A percentile compares a stretch with the other conserved stretches of the same genome.
These are phyloP conservation scores for Maccullochella peelii DNA, from an alignment of 2,113 vertebrate genomes.

Conservation along the genomic window DNA sequence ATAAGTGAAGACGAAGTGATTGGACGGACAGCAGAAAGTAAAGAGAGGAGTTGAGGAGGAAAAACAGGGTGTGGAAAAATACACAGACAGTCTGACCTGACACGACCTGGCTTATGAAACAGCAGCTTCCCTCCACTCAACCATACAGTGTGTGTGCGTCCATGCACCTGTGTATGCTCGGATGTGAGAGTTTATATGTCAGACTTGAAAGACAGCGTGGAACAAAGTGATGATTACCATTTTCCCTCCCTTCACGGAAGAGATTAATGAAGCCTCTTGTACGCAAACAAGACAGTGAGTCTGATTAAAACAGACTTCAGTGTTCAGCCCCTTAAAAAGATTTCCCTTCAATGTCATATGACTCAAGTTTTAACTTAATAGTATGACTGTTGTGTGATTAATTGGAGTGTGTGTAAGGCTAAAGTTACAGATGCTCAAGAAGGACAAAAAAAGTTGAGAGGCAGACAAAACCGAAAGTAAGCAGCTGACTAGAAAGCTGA, in stretches of 20 bases:
- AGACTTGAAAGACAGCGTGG: slow-evolving; percentile 44
- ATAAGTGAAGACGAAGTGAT: slow-evolving; percentile 20
- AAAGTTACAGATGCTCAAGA: slow-evolving; percentile 3
- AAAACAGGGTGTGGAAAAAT: slow-evolving; percentile 47
- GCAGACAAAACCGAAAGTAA: slow-evolving; percentile 2
- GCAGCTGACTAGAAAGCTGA: slow-evolving; percentile 21
- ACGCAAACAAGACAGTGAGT: slow-evolving; percentile 40
- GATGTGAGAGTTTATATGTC: slow-evolving; percentile 24
- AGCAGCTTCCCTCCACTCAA: slow-evolving; percentile 47
- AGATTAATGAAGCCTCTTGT: slow-evolving; percentile 60
- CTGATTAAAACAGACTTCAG: slow-evolving; percentile 47
- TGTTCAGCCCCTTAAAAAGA: slow-evolving; percentile 31
- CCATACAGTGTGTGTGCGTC: slow-evolving; percentile 16
- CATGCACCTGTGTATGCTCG: slow-evolving; percentile 30
- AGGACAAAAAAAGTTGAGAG: neutral
- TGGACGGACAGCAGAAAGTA: neutral
- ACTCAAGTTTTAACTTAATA: slow-evolving; percentile 33
- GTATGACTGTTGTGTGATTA: slow-evolving; percentile 53
- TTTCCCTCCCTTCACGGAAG: slow-evolving; percentile 42
- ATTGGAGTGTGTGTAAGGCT: slow-evolving; percentile 21
- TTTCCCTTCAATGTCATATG: slow-evolving; percentile 25
- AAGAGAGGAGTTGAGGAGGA: slow-evolving; percentile 15
- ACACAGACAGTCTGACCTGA: slow-evolving; percentile 51
- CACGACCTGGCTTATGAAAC: slow-evolving; percentile 67
- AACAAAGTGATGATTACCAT: slow-evolving; percentile 67